phyloP scores from a whole-genome alignment of 2,888 invertebrate species.

The Aplocera efformata region DNA sequence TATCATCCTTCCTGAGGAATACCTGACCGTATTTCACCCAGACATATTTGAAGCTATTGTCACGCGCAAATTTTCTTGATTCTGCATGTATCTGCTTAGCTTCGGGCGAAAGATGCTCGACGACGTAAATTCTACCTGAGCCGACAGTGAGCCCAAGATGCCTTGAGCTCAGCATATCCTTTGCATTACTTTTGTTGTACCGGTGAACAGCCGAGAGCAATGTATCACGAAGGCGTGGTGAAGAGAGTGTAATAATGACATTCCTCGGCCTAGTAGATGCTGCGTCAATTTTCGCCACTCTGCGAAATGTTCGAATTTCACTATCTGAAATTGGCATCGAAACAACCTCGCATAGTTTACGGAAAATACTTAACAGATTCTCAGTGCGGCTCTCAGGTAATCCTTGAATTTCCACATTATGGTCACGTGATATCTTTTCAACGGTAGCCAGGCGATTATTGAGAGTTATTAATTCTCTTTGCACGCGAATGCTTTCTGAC shows the following conservation, averaged over 20 bases:
- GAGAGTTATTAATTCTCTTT: constrained; percentile 3
- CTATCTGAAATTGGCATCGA: background rate
- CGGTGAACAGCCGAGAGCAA: constrained; percentile 9
- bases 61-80: background rate
- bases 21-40: background rate
- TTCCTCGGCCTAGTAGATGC: constrained; percentile 3
- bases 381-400: constrained; percentile 15
- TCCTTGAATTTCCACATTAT: constrained; percentile 14
- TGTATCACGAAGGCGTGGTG: constrained; percentile 2
- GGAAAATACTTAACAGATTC: no score
- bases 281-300: constrained; percentile 14
- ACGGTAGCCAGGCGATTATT: constrained; percentile 2
- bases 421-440: constrained; percentile 16
- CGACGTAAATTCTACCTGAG: no score
- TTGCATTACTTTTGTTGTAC: constrained; percentile 9
- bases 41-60: background rate
- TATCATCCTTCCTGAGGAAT: background rate
- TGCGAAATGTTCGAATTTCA: constrained; percentile 7
- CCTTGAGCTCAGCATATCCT: background rate
- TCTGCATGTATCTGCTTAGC: background rate
- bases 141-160: constrained; percentile 2
- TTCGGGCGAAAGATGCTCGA: constrained; percentile 1
- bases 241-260: no score
- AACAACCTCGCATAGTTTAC: no score
- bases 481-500: background rate